phyloP scores from a whole-genome alignment of 2,113 vertebrate genomes.

The Mesitornis unicolor region DNA sequence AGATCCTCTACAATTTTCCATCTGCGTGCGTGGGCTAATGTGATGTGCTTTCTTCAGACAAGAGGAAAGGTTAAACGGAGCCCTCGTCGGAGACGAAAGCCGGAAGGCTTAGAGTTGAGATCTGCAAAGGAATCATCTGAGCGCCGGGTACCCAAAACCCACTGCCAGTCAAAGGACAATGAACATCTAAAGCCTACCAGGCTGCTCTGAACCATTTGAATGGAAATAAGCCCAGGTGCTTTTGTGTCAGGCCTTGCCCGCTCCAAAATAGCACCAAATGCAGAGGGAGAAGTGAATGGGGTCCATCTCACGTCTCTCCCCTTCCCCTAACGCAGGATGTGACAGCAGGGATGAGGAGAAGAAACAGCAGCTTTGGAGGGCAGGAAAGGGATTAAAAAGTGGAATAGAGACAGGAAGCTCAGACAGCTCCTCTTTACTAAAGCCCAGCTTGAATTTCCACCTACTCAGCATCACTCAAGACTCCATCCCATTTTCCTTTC shows the following conservation, averaged over 20 bases:
- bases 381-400: not conserved
- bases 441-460: not conserved
- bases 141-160: not conserved
- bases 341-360: not conserved
- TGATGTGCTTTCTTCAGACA: conserved; percentile 36
- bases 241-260: not conserved
- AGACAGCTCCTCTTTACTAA: not conserved
- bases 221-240: not conserved
- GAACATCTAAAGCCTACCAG: not conserved
- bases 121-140: not conserved
- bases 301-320: not conserved
- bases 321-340: not conserved
- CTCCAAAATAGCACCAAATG: not conserved
- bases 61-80: conserved; percentile 56
- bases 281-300: not conserved
- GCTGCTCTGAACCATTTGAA: not conserved
- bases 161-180: not conserved
- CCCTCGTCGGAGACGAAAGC: not conserved
- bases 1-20: conserved; percentile 36
- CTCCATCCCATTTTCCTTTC: not conserved
- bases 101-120: not conserved
- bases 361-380: not conserved
- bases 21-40: conserved; percentile 1
- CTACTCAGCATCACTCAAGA: not conserved
- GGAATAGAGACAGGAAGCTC: not conserved